phyloP scores from a whole-genome alignment of 1,140 invertebrate genomes.

The Uloborus diversus region DNA sequence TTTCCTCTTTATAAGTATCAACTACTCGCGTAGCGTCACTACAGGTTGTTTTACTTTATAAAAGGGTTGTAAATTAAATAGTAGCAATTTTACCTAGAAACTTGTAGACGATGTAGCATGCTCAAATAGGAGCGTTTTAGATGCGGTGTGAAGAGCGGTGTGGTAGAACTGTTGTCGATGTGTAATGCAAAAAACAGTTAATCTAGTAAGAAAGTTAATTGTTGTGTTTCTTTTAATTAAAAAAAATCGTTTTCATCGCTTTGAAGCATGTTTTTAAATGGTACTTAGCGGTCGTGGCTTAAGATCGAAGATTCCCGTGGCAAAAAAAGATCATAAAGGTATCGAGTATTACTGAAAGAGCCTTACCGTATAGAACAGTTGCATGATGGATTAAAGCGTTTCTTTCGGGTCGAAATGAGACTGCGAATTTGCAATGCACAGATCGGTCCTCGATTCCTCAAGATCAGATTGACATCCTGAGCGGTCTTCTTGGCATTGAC shows the following conservation, averaged over 20 bases:
- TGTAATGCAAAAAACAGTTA: too few species aligned
- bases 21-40: too few species aligned
- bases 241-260: not conserved
- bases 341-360: not conserved
- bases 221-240: not conserved
- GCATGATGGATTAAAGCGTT: not conserved
- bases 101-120: too few species aligned
- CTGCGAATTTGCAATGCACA: not conserved
- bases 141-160: too few species aligned
- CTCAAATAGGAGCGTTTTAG: too few species aligned
- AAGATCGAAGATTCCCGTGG: not conserved
- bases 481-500: not conserved
- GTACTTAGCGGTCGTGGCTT: not conserved
- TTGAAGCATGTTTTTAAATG: not conserved
- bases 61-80: too few species aligned
- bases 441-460: not conserved
- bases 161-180: too few species aligned
- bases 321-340: not conserved
- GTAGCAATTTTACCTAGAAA: too few species aligned
- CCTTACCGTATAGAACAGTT: not conserved
- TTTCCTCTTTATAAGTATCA: too few species aligned
- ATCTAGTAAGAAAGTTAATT: too few species aligned
- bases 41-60: too few species aligned
- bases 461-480: not conserved
- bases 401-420: not conserved